Evolutionary conservation across 1,140 invertebrate species (phyloP).

Genomic region (Melanaphis sacchari): DNA sequence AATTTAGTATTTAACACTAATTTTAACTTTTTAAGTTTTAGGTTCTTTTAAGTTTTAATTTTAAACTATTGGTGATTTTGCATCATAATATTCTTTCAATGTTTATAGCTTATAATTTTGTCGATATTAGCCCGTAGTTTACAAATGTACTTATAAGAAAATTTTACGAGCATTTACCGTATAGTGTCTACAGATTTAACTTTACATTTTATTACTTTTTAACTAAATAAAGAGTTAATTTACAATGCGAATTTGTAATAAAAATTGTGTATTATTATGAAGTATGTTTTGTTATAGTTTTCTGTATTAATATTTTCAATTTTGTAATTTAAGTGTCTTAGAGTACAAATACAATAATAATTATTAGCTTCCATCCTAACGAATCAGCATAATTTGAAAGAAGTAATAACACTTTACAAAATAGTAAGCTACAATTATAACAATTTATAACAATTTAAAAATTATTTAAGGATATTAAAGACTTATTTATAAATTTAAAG

Average conservation of each 20-base stretch:
- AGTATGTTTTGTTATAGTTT: not conserved
- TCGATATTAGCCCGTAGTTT: not conserved
- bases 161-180: not conserved
- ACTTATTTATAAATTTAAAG: not conserved
- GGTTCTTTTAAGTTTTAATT: not conserved
- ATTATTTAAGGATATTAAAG: not conserved
- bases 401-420: not conserved
- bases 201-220: not conserved
- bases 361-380: not conserved
- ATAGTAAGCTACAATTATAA: not conserved
- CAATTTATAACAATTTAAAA: not conserved
- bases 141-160: not conserved
- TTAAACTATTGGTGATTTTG: not conserved
- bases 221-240: not conserved
- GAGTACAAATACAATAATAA: not conserved
- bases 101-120: not conserved
- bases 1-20: no score
- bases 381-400: not conserved
- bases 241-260: not conserved
- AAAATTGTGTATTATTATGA: not conserved
- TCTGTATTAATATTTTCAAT: not conserved
- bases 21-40: no score
- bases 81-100: not conserved
- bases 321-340: not conserved
- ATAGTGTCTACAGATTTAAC: not conserved